Conservation (phyloP, 1,140 invertebrate species). For the Lerema accius region DNA sequence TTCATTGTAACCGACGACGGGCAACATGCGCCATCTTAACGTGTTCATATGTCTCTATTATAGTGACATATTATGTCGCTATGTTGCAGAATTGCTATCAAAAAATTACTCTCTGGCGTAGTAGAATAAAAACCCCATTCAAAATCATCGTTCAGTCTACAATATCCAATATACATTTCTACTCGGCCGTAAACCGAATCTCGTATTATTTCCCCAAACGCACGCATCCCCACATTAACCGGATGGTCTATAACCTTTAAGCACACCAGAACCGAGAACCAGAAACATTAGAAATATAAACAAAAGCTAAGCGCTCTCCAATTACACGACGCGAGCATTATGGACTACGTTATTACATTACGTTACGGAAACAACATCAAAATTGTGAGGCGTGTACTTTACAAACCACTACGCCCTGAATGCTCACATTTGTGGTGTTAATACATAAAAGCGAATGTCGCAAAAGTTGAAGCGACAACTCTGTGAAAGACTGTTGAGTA, state of each 20-base stretch:
- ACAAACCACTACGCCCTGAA: constrained; percentile 29
- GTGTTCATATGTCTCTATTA: no score
- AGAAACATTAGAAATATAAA: constrained; percentile 14
- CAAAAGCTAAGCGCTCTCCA: constrained; percentile 16
- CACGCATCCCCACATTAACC: neutral
- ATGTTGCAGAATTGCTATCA: no score
- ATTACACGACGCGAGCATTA: constrained; percentile 16
- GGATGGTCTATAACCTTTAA: neutral
- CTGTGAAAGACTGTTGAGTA: neutral
- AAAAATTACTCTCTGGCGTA: no score
- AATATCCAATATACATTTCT: neutral
- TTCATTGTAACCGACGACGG: neutral
- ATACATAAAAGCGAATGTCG: constrained; percentile 36
- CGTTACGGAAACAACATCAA: constrained; percentile 20
- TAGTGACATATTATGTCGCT: no score
- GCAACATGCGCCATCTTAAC: no score
- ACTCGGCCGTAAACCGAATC: neutral
- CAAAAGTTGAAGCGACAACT: constrained; percentile 33
- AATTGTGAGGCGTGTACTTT: constrained; percentile 25
- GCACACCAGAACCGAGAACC: neutral
- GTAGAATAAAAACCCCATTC: no score
- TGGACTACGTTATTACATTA: constrained; percentile 6
- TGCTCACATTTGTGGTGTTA: constrained; percentile 32
- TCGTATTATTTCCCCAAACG: neutral
- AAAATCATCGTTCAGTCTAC: no score